These are phyloP conservation scores for Melikaiella ostensackeni DNA, from an alignment of 2,888 invertebrate genomes.

Conservation along the genomic window DNA sequence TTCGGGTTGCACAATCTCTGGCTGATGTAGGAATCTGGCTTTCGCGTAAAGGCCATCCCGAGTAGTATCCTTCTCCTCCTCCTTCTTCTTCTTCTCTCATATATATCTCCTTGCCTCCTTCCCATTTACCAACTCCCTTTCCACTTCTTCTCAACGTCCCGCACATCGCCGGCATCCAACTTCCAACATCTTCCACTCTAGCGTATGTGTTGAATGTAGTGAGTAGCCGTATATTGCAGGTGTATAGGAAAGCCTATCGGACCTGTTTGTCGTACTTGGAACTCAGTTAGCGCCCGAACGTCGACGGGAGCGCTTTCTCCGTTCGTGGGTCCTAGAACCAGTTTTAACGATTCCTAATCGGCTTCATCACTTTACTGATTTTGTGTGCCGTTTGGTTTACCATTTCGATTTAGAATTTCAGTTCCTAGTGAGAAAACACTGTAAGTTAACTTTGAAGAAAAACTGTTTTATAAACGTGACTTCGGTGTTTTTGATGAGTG, in stretches of 20 bases:
- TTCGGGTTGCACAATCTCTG: conserved; percentile 44
- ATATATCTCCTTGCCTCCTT: conserved; percentile 51
- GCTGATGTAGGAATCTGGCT: conserved; percentile 50
- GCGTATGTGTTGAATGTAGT: conserved; percentile 38
- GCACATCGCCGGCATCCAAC: conserved; percentile 45
- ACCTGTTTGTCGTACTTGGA: conserved; percentile 57
- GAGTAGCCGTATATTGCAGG: conserved; percentile 53
- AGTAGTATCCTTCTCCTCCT: conserved; percentile 55
- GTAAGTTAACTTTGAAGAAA: not conserved
- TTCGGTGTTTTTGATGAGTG: not conserved
- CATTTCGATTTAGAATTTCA: not conserved
- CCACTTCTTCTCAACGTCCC: conserved; percentile 43
- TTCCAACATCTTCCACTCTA: conserved; percentile 50
- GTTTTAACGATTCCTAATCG: not conserved
- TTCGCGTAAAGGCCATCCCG: conserved; percentile 53
- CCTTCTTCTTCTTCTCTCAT: conserved; percentile 43
- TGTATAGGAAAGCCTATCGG: conserved; percentile 59
- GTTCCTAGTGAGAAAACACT: not conserved
- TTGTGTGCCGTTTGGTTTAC: not conserved
- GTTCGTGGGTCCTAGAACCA: not conserved
- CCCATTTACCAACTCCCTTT: conserved; percentile 45
- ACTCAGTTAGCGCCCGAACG: conserved; percentile 65
- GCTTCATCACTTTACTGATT: not conserved
- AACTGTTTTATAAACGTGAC: not conserved
- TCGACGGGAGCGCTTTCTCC: conserved; percentile 58